Evolutionary conservation across 1,140 invertebrate species (phyloP).

Genomic region (Drosophila nasuta): DNA sequence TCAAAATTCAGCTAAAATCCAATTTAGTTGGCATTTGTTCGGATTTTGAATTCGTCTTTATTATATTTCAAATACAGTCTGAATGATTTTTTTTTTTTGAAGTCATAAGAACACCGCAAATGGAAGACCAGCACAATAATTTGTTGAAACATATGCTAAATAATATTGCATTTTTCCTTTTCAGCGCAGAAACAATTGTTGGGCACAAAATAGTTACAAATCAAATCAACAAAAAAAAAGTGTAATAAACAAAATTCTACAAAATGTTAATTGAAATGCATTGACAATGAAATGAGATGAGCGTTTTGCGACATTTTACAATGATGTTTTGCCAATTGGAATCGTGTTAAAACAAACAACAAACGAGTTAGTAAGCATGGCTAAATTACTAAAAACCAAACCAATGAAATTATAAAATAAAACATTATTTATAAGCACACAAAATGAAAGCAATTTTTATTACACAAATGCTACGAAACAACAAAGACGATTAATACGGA

Average conservation of each 20-base stretch:
- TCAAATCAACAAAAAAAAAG: not conserved
- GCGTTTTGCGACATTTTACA: not conserved
- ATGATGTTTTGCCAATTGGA: conserved; percentile 30
- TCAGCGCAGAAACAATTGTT: conserved; percentile 39
- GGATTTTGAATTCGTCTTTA: conserved; percentile 7
- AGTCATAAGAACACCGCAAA: conserved; percentile 52
- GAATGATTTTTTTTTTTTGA: conserved; percentile 5
- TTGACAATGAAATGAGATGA: conserved; percentile 27
- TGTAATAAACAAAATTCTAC: conserved; percentile 50
- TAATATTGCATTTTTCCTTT: conserved; percentile 14
- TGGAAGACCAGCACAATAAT: conserved; percentile 50
- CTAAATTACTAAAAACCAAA: conserved; percentile 24
- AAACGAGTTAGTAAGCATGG: conserved; percentile 32
- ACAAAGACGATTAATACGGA: conserved; percentile 8
- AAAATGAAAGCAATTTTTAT: conserved; percentile 41
- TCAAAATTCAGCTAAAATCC: conserved; percentile 9
- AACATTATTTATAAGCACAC: conserved; percentile 30
- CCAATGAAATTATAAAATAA: conserved; percentile 2
- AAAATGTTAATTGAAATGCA: conserved; percentile 40
- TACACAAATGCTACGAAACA: conserved; percentile 47
- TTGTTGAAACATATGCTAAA: conserved; percentile 15
- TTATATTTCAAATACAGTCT: conserved; percentile 33
- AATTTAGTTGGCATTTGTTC: conserved; percentile 2
- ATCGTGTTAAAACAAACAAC: conserved; percentile 12
- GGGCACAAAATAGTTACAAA: conserved; percentile 45